Base-by-base conservation (phyloP, 2,113 vertebrate genomes). In the Orycteropus afer region DNA sequence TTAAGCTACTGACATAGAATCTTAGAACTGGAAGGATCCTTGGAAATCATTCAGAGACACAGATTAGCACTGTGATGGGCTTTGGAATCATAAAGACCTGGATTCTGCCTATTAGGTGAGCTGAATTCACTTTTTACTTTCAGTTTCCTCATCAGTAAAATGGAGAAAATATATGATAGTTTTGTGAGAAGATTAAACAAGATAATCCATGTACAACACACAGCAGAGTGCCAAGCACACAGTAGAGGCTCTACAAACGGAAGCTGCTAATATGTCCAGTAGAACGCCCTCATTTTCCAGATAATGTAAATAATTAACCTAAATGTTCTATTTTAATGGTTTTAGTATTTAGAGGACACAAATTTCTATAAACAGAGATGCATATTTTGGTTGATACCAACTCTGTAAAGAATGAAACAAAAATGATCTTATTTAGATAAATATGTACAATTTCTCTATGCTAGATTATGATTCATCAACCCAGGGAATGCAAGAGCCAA, bases 371-470 rank as follows among this genome's bases (percentile, higher is more conserved):
- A 80, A 92, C 23, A 76, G 37, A 91, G 25, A 84, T 57, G 23
- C 5, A 74, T 61, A 85, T 63, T 91, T 88, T 91, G 69, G 73
- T 37, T 83, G 42, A 37, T 63, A 65, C 65, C 22, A 83, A 10
- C 6, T 83, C 53, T 94, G 87, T 27, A 83, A 83, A 61, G 81
- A 87, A 83, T 53, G 18, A 61, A 88, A 71, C 10, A 32, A 93
- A 93, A 69, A 57, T 90, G 13, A 49, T 77, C 76, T 79, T 90
- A 69, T 32, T 78, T 89, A 73, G 80, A 81, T 34, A 83, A n/a
- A 79, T 61, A 61, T 91, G 59, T 81, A 49, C n/a, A 77, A 77
- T 82, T 67, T 90, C 14, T 80, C 29, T 69, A 45, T 32, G 57
- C 2, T 77, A 82, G 40, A 51, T 29, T 76, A 57, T 86, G 90